These are phyloP conservation scores for Drosophila subquinaria DNA, from an alignment of 2,888 invertebrate species.

Conservation along the genomic window DNA sequence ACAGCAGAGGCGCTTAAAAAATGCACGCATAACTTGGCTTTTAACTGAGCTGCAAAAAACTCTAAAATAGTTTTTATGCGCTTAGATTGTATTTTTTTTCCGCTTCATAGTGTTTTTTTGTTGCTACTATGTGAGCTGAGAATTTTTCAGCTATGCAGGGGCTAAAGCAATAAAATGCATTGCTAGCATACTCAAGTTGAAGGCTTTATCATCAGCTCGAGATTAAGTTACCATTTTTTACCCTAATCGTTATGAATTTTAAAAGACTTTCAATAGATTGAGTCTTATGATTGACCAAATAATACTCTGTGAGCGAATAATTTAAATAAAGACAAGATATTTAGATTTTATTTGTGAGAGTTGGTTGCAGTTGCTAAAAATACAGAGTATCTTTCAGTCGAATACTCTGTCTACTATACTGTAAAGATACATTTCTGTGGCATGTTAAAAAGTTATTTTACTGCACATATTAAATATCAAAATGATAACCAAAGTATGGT, in stretches of 20 bases:
- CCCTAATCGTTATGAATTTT: background rate
- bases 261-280: background rate
- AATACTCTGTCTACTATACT: background rate
- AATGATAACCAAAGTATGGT: background rate
- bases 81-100: slow-evolving; percentile 9
- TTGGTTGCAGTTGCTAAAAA: background rate
- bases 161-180: slow-evolving; percentile 66
- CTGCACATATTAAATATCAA: background rate
- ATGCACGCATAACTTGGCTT: slow-evolving; percentile 69
- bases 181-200: slow-evolving; percentile 46
- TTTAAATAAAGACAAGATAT: background rate
- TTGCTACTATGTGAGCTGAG: background rate
- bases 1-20: slow-evolving; percentile 49
- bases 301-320: background rate
- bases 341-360: background rate
- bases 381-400: background rate
- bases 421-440: background rate
- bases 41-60: slow-evolving; percentile 65
- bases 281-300: background rate
- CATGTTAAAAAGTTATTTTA: background rate
- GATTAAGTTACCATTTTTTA: background rate
- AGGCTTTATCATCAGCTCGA: slow-evolving; percentile 41
- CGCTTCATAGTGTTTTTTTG: background rate
- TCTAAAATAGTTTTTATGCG: slow-evolving; percentile 45
- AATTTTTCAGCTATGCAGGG: slow-evolving; percentile 44